These are phyloP conservation scores for Therioaphis trifolii DNA, from an alignment of 2,888 invertebrate genomes.

Conservation along the genomic window DNA sequence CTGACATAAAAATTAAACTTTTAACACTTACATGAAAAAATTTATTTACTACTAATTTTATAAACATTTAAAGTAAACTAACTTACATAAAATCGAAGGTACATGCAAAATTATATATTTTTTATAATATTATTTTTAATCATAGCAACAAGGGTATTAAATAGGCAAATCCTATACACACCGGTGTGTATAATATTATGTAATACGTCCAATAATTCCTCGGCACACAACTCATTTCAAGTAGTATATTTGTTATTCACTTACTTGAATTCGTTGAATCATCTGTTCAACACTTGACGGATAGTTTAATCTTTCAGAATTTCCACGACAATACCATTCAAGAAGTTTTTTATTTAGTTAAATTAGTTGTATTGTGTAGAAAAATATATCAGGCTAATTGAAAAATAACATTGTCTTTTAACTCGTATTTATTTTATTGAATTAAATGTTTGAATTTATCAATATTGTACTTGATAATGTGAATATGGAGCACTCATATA, in stretches of 20 bases:
- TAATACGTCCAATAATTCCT: too few relatives aligned
- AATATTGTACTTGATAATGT: conserved; percentile 73
- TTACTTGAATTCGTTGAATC: conserved; percentile 75
- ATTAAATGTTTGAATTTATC: background rate
- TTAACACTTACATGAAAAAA: too few relatives aligned
- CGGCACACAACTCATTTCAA: background rate
- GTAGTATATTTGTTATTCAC: conserved; percentile 45
- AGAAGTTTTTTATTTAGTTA: conserved; percentile 95
- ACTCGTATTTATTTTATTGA: background rate
- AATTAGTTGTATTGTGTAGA: conserved; percentile 94
- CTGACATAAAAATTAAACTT: too few relatives aligned
- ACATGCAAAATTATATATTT: too few relatives aligned
- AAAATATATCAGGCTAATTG: conserved; percentile 90
- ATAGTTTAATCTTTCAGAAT: conserved; percentile 92
- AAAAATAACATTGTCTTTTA: background rate
- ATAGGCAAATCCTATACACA: conserved; percentile 45
- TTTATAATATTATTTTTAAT: too few relatives aligned
- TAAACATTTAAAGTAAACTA: too few relatives aligned
- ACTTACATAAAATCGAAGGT: too few relatives aligned
- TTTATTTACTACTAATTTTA: too few relatives aligned
- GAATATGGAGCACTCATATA: conserved; percentile 96
- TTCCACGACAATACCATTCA: conserved; percentile 98
- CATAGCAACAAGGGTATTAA: conserved; percentile 4
- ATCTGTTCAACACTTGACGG: conserved; percentile 80
- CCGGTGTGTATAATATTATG: background rate